Percentiles rank a stretch among this genome's conserved stretches.
phyloP scores from a whole-genome alignment of 2,797 vertebrate genomes.

The Podarcis lilfordi region DNA sequence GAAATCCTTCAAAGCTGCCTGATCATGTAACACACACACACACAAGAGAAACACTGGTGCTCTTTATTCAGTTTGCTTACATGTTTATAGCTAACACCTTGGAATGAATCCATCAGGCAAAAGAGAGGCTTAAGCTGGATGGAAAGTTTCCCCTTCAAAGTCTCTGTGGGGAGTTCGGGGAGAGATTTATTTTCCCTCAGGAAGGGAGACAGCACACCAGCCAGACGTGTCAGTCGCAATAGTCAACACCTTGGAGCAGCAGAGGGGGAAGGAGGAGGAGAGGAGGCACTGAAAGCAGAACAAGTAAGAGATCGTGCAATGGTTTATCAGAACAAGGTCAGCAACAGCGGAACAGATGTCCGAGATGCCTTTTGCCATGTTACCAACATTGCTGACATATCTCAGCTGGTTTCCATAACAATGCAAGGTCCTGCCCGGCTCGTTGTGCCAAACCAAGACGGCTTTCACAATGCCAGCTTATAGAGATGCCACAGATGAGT shows the following conservation, averaged over 20 bases:
- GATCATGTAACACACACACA: neutral
- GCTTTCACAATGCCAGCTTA: neutral
- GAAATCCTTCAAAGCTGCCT: slow-evolving; percentile 4
- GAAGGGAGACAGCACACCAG: slow-evolving; percentile 1
- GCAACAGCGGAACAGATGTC: neutral
- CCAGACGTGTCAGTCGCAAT: neutral
- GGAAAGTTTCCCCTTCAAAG: slow-evolving; percentile 9
- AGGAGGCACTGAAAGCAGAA: neutral
- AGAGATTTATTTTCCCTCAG: neutral
- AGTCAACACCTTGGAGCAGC: neutral
- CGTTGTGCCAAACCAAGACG: neutral
- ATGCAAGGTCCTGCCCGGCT: neutral
- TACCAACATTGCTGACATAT: neutral
- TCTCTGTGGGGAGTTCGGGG: neutral
- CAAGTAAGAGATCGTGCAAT: neutral
- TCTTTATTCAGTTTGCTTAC: neutral
- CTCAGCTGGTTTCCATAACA: slow-evolving; percentile 10
- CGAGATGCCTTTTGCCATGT: neutral
- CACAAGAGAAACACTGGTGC: neutral
- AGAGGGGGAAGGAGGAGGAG: neutral
- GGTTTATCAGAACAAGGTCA: neutral
- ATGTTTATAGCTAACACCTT: neutral
- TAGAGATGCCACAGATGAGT: neutral
- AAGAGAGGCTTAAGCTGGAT: neutral
- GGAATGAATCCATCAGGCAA: neutral